Base-by-base conservation (phyloP, 2,113 vertebrate genomes). In the Callionymus lyra region DNA sequence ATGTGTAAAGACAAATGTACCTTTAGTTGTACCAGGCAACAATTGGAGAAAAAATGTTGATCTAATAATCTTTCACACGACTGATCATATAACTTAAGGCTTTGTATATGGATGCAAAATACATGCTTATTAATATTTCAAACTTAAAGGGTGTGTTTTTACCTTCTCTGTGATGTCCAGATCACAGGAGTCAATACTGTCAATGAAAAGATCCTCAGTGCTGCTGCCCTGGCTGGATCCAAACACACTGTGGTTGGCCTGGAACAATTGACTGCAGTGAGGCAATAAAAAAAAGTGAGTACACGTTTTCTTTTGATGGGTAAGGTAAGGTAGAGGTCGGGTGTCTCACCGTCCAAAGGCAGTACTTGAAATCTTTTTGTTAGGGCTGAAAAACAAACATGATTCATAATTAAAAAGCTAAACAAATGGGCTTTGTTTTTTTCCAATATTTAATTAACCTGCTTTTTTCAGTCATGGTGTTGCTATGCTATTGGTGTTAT, bases 151-250 rank as follows among this genome's bases (percentile, higher is more conserved):
- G 10, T 38, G 15, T 38, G 32, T 39, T 2, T 14, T 15, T 72
- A 98, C 94, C 83, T 97, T 98, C 67, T 96, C 92, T 0, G 91
- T 91, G 76, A 98, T 93, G 77, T 97, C 93, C 0, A 90, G 87
- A 56, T 97, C 94, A 50, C 90, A 91, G 44, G 92, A 95, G 81
- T 97, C 92, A 9, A 96, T 91, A 74, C 91, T 97, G 68, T 96
- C 94, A 16, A 89, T 71, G 82, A 94, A 97, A 68, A 98, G 72
- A 54, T 98, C 94, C 76, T 98, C 94, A 0, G 92, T 97, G 84
- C 94, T 98, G 80, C 92, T 93, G 1, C 47, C 59, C 55, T 91
- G 91, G 42, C 90, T 95, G 76, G 90, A 96, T 73, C 91, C 96
- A 52, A 95, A 87, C 43, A 74, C 63, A 1, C 54, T 69, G 80